Conservation (phyloP, 2,888 invertebrate genomes). For the Harmothoe impar region DNA sequence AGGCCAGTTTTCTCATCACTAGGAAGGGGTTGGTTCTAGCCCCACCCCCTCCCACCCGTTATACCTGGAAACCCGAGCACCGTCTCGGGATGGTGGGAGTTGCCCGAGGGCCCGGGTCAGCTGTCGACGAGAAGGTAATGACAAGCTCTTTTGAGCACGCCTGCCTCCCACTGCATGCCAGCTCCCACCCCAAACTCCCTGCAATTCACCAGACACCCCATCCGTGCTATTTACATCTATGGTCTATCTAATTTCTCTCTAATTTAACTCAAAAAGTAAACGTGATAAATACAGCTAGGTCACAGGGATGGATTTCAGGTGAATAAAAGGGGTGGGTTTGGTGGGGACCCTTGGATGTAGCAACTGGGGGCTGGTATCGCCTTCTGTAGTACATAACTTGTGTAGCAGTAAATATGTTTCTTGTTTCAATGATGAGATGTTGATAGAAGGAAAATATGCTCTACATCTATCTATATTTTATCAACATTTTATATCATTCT, state of each 20-base stretch:
- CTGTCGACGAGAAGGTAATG: conserved; percentile 31
- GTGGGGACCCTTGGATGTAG: no score
- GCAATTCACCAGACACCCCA: neutral
- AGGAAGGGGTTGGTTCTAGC: neutral
- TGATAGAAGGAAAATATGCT: no score
- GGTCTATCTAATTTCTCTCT: conserved; percentile 1
- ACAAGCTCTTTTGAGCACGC: neutral
- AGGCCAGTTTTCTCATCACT: conserved; percentile 38
- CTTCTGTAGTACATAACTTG: no score
- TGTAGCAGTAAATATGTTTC: no score
- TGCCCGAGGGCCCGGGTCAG: conserved; percentile 18
- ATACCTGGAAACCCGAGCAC: conserved; percentile 24
- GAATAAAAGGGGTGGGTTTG: no score
- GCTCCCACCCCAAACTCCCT: neutral
- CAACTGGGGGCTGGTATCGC: no score
- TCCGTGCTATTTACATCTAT: conserved; percentile 2
- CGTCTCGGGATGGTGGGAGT: neutral
- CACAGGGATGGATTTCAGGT: neutral
- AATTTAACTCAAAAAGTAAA: conserved; percentile 17
- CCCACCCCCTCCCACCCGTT: neutral
- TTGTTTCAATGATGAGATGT: no score
- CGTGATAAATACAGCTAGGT: neutral
- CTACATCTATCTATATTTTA: no score
- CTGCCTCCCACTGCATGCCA: neutral
- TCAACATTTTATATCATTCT: no score